These are phyloP conservation scores for Cirrhinus molitorella DNA, from an alignment of 2,797 vertebrate genomes.

Conservation along the genomic window DNA sequence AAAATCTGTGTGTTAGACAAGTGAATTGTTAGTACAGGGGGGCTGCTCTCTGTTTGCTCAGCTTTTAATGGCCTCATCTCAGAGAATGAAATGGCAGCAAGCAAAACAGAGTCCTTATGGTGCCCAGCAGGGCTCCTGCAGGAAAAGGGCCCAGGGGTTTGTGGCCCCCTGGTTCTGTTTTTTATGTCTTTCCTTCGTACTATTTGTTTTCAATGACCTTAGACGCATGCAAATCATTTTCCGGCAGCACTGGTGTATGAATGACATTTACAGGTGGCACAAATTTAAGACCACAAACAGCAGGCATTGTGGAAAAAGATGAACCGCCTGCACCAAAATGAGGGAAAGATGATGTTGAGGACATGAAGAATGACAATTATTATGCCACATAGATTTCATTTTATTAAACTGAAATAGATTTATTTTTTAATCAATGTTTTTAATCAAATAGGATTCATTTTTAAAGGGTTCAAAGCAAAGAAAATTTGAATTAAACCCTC, in stretches of 20 bases:
- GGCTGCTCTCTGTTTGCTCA: conserved; percentile 58
- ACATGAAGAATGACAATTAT: background rate
- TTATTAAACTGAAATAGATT: background rate
- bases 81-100: conserved; percentile 66
- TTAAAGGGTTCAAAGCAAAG: background rate
- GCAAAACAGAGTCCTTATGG: conserved; percentile 79
- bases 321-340: conserved; percentile 36
- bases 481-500: background rate
- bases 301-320: background rate
- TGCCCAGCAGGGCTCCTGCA: conserved; percentile 66
- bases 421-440: background rate
- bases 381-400: background rate
- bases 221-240: conserved; percentile 64
- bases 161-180: conserved; percentile 24
- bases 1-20: conserved; percentile 62
- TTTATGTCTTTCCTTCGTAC: conserved; percentile 44
- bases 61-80: conserved; percentile 68
- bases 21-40: conserved; percentile 65
- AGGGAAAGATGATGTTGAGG: conserved; percentile 4
- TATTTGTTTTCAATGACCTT: conserved; percentile 64
- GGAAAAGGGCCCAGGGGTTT: conserved; percentile 52
- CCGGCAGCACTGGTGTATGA: conserved; percentile 58
- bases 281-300: conserved; percentile 38
- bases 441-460: background rate
- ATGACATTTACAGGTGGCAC: conserved; percentile 72